Percentiles rank a stretch among this genome's conserved stretches.
phyloP scores from a whole-genome alignment of 2,888 invertebrate genomes.

The Mythimna albipuncta region DNA sequence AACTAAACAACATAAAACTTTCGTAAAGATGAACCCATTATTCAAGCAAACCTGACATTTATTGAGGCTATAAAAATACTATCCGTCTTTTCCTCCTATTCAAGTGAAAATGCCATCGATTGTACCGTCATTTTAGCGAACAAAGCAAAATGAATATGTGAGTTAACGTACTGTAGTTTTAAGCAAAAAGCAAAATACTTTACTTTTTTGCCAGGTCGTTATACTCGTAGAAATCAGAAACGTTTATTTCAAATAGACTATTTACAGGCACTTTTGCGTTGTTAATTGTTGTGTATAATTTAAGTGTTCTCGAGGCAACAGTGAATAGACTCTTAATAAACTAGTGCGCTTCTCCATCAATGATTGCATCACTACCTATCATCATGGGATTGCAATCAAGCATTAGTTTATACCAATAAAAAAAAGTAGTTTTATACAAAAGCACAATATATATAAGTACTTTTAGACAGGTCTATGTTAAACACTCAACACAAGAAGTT shows the following conservation, averaged over 20 bases:
- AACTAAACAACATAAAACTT: slow-evolving; percentile 1
- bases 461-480: background rate
- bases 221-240: too few species aligned
- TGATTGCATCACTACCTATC: too few species aligned
- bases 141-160: background rate
- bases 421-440: too few species aligned
- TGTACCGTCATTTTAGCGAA: background rate
- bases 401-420: too few species aligned
- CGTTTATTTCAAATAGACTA: too few species aligned
- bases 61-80: slow-evolving; percentile 16
- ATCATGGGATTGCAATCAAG: too few species aligned
- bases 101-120: slow-evolving; percentile 2
- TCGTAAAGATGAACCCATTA: background rate
- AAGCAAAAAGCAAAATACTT: background rate
- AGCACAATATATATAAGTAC: too few species aligned
- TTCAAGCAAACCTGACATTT: slow-evolving; percentile 13
- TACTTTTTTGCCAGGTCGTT: background rate
- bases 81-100: slow-evolving; percentile 10
- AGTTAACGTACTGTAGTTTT: background rate
- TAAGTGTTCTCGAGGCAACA: too few species aligned
- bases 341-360: too few species aligned
- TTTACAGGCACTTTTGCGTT: too few species aligned
- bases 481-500: background rate
- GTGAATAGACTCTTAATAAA: too few species aligned
- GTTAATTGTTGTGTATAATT: too few species aligned